A percentile compares a stretch with the other conserved stretches of the same genome.
Conservation (phyloP, 2,888 invertebrate genomes). For the Biston stratarius region DNA sequence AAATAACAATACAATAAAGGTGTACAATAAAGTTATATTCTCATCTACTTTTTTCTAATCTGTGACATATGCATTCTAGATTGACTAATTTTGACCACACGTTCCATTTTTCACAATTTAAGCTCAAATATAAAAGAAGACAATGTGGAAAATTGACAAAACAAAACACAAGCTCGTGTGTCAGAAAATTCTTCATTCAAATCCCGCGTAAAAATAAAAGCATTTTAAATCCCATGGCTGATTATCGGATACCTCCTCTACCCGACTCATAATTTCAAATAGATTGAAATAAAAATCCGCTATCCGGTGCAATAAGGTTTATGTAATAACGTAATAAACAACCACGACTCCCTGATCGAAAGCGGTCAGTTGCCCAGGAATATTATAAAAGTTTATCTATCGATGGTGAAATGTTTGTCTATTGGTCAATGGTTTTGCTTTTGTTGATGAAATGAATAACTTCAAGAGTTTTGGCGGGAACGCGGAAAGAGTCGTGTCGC, state of each 20-base stretch:
- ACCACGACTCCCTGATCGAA: constrained; percentile 6
- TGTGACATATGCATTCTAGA: too few species aligned
- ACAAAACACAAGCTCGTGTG: neutral
- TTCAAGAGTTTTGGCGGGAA: neutral
- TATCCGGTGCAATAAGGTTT: constrained; percentile 18
- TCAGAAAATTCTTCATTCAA: constrained; percentile 4
- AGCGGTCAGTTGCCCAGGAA: neutral
- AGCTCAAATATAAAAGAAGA: neutral
- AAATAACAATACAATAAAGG: too few species aligned
- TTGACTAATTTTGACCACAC: too few species aligned
- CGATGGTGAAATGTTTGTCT: constrained; percentile 19
- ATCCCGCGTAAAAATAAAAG: constrained; percentile 7
- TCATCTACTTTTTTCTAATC: too few species aligned
- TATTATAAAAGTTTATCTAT: constrained; percentile 25
- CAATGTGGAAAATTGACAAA: neutral
- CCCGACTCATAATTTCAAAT: constrained; percentile 9
- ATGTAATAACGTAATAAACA: constrained; percentile 26
- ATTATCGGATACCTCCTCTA: constrained; percentile 8
- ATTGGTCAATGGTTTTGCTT: constrained; percentile 7
- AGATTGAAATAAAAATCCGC: constrained; percentile 16
- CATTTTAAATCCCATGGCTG: constrained; percentile 1
- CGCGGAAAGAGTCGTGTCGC: too few species aligned
- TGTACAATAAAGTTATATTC: too few species aligned
- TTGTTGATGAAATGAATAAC: constrained; percentile 7
- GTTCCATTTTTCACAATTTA: too few species aligned